phyloP scores from a whole-genome alignment of 2,797 vertebrate species.

The Dendrocincla fuliginosa region DNA sequence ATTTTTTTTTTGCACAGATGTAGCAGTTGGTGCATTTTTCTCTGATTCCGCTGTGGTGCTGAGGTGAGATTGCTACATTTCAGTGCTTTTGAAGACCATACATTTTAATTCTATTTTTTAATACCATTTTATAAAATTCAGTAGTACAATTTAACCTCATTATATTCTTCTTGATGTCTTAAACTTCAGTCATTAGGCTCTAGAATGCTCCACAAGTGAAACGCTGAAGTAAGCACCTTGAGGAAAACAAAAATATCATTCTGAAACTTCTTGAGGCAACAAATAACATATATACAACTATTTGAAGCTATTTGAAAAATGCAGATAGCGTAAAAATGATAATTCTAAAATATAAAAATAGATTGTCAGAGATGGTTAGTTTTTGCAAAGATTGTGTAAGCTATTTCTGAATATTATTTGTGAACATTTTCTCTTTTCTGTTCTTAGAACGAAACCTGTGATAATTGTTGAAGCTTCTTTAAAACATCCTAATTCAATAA shows the following conservation, averaged over 20 bases:
- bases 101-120: slow-evolving; percentile 19
- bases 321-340: not conserved
- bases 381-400: not conserved
- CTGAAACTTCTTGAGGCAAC: not conserved
- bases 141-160: not conserved
- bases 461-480: slow-evolving; percentile 86
- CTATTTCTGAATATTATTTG: not conserved
- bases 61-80: slow-evolving; percentile 80
- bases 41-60: slow-evolving; percentile 89
- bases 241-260: not conserved
- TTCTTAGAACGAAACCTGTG: slow-evolving; percentile 88
- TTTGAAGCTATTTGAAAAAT: not conserved
- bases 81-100: not conserved
- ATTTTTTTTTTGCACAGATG: slow-evolving; percentile 78
- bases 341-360: not conserved
- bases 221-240: not conserved
- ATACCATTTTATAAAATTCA: not conserved
- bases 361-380: not conserved
- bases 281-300: not conserved
- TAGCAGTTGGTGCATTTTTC: slow-evolving; percentile 92
- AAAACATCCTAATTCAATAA: slow-evolving; percentile 82
- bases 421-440: not conserved
- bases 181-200: not conserved
- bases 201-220: not conserved
- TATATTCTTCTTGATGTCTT: not conserved